phyloP scores from a whole-genome alignment of 1,140 invertebrate species.

The Cydia strobilella region DNA sequence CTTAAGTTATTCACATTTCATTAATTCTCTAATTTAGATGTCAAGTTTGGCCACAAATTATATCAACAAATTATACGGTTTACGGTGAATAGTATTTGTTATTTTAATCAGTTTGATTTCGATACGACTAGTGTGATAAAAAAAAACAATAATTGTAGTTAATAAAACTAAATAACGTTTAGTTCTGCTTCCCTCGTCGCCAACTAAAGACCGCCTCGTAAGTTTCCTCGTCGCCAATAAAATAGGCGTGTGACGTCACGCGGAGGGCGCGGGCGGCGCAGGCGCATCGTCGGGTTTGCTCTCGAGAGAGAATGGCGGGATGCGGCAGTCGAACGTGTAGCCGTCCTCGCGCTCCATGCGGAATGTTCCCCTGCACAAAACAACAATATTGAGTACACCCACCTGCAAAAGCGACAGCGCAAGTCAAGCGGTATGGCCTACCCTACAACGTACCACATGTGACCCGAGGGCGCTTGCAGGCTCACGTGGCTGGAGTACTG shows the following conservation, averaged over 20 bases:
- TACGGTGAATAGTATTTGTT: neutral
- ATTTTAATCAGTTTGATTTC: neutral
- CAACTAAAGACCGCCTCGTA: neutral
- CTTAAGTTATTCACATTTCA: neutral
- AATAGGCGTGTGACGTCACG: constrained; percentile 40
- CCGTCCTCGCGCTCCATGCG: constrained; percentile 98
- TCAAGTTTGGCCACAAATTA: neutral
- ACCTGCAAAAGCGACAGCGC: neutral
- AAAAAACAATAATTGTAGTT: neutral
- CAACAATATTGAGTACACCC: neutral
- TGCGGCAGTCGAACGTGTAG: constrained; percentile 96
- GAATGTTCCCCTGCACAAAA: constrained; percentile 91
- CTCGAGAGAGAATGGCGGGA: constrained; percentile 97
- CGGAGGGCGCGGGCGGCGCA: constrained; percentile 67
- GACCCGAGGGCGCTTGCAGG: constrained; percentile 97
- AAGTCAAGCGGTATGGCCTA: neutral
- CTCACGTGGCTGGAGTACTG: constrained; percentile 98
- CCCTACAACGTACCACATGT: constrained; percentile 94
- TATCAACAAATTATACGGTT: neutral
- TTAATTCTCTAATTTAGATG: neutral
- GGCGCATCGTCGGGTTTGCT: constrained; percentile 90
- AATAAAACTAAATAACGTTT: constrained; percentile 7
- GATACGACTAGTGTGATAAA: neutral
- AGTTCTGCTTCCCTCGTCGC: constrained; percentile 11
- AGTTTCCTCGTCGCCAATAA: neutral